Evolutionary conservation across 2,888 invertebrate genomes (phyloP).

Genomic region (Acanthosepion esculentum): DNA sequence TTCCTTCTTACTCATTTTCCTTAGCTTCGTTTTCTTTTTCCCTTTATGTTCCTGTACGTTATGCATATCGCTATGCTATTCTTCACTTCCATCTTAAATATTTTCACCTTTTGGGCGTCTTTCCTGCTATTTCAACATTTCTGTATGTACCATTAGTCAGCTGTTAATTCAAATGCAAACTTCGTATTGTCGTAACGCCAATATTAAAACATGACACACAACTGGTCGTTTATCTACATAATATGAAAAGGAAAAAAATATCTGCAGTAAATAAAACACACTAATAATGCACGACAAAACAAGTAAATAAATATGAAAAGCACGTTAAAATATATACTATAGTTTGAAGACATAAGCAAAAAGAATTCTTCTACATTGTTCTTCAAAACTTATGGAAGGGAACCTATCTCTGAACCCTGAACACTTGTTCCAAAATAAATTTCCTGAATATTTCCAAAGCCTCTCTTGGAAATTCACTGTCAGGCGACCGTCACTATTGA

Average conservation of each 20-base stretch:
- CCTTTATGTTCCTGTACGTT: not conserved
- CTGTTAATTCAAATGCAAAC: too few species aligned
- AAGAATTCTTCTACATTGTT: not conserved
- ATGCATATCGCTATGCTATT: not conserved
- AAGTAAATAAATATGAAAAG: not conserved
- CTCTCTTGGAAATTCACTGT: not conserved
- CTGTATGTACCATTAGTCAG: not conserved
- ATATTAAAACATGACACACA: not conserved
- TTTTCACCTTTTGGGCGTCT: not conserved
- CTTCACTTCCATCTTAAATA: not conserved
- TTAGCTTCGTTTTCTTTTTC: not conserved
- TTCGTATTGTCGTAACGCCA: not conserved
- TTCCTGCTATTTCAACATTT: not conserved
- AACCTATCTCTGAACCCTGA: slow-evolving; percentile 33
- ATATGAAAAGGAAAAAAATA: not conserved
- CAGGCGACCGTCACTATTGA: not conserved
- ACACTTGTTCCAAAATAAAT: not conserved
- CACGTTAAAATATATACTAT: not conserved
- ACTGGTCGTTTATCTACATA: not conserved
- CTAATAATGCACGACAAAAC: not conserved
- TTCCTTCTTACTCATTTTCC: not conserved
- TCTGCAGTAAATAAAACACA: too few species aligned
- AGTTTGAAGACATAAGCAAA: not conserved
- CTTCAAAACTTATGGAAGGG: not conserved
- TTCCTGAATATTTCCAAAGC: not conserved